These are phyloP conservation scores for Muraenolepis orangiensis DNA, from an alignment of 2,797 vertebrate genomes.

Conservation along the genomic window DNA sequence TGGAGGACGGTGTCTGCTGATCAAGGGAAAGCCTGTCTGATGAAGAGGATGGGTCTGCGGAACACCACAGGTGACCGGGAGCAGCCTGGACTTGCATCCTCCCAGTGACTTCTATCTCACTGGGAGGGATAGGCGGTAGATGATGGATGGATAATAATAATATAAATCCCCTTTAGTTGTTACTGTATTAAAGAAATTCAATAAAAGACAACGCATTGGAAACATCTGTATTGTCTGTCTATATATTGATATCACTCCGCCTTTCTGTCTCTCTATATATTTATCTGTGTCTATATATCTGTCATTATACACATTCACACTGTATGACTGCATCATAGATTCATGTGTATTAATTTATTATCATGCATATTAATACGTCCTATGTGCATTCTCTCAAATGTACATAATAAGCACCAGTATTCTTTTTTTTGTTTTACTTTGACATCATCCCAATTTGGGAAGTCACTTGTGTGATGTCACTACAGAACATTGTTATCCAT, in stretches of 20 bases:
- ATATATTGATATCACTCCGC: not conserved
- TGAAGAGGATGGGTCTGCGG: too few relatives aligned
- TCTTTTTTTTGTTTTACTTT: not conserved
- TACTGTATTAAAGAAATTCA: slow-evolving; percentile 28
- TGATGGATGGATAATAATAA: too few relatives aligned
- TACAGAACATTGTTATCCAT: not conserved
- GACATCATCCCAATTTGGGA: slow-evolving; percentile 1
- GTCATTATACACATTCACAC: not conserved
- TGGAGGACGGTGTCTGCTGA: too few relatives aligned
- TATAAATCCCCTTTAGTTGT: slow-evolving; percentile 5
- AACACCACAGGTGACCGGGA: too few relatives aligned
- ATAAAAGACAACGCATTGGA: slow-evolving; percentile 26
- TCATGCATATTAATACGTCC: not conserved
- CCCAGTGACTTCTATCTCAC: too few relatives aligned
- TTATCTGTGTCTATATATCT: not conserved
- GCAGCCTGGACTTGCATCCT: too few relatives aligned
- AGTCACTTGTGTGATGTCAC: not conserved
- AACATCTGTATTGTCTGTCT: slow-evolving; percentile 21
- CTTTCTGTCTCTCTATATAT: not conserved
- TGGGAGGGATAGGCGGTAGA: too few relatives aligned
- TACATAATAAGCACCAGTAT: not conserved
- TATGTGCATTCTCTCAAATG: not conserved
- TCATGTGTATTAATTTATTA: too few relatives aligned
- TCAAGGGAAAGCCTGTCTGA: too few relatives aligned
- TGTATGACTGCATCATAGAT: not conserved